phyloP scores from a whole-genome alignment of 1,140 invertebrate genomes.

The Ditylenchus dipsaci region DNA sequence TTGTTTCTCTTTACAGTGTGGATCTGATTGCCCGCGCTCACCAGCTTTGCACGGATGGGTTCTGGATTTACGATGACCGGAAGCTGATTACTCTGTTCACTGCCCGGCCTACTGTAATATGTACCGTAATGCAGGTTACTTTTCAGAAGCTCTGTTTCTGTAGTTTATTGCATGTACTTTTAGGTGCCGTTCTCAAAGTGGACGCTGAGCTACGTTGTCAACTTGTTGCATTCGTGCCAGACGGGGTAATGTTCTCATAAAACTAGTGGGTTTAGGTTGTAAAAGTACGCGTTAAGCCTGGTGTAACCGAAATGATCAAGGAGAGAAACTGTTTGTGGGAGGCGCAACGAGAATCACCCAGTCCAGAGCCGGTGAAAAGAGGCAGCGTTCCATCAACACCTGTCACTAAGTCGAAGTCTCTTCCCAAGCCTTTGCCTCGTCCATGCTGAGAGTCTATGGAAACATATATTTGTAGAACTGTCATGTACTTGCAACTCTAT shows the following conservation, averaged over 20 bases:
- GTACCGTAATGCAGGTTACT: constrained; percentile 21
- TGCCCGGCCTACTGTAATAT: constrained; percentile 32
- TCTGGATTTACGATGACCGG: constrained; percentile 24
- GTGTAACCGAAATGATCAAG: neutral
- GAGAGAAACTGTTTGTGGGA: neutral
- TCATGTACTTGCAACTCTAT: too few species aligned
- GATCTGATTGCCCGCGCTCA: constrained; percentile 31
- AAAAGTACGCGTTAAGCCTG: neutral
- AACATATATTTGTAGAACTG: too few species aligned
- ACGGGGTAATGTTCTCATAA: constrained; percentile 13
- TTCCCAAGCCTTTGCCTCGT: neutral
- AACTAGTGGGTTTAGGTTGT: neutral
- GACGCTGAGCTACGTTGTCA: constrained; percentile 23
- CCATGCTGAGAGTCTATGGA: too few species aligned
- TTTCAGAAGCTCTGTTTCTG: too few species aligned
- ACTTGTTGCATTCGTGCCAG: constrained; percentile 31
- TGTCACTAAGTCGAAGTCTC: neutral
- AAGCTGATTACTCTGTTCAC: constrained; percentile 27
- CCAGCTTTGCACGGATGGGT: constrained; percentile 35
- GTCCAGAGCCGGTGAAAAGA: neutral
- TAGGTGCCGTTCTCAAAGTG: constrained; percentile 19
- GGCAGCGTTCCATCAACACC: neutral
- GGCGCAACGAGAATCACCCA: neutral
- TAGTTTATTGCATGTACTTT: too few species aligned
- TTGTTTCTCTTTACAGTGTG: neutral